phyloP scores from a whole-genome alignment of 2,888 invertebrate species.

The Chrysolina oricalcia region DNA sequence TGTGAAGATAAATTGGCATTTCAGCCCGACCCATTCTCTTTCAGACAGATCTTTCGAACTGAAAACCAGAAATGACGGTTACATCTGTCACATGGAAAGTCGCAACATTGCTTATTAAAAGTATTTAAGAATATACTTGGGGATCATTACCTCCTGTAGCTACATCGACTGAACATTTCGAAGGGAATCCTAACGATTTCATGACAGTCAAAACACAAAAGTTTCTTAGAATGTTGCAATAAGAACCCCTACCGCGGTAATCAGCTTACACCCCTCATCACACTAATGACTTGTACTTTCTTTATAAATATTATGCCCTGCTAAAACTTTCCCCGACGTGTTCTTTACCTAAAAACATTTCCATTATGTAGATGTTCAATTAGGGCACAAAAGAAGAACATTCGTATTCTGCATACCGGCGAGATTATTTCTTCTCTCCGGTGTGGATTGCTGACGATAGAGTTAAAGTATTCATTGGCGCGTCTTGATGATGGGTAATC shows the following conservation, averaged over 20 bases:
- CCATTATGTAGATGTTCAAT: constrained; percentile 12
- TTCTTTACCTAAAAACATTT: background rate
- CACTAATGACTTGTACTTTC: background rate
- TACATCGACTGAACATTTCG: too few species aligned
- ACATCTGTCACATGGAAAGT: too few species aligned
- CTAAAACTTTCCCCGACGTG: background rate
- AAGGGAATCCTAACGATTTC: too few species aligned
- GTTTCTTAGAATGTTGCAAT: background rate
- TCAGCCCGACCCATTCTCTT: too few species aligned
- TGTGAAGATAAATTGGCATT: too few species aligned
- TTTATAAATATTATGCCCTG: background rate
- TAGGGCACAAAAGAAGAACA: constrained; percentile 3
- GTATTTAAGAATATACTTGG: too few species aligned
- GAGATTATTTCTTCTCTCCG: background rate
- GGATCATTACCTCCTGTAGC: too few species aligned
- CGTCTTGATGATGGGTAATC: background rate
- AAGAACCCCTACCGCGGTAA: background rate
- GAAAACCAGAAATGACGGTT: too few species aligned
- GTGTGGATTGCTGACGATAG: background rate
- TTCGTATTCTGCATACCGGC: background rate
- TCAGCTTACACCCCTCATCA: background rate
- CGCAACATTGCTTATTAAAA: too few species aligned
- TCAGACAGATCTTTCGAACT: too few species aligned
- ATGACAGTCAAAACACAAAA: background rate
- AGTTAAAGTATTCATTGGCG: constrained; percentile 3